Evolutionary conservation across 1,140 invertebrate genomes (phyloP).

Genomic region (Bombus affinis): DNA sequence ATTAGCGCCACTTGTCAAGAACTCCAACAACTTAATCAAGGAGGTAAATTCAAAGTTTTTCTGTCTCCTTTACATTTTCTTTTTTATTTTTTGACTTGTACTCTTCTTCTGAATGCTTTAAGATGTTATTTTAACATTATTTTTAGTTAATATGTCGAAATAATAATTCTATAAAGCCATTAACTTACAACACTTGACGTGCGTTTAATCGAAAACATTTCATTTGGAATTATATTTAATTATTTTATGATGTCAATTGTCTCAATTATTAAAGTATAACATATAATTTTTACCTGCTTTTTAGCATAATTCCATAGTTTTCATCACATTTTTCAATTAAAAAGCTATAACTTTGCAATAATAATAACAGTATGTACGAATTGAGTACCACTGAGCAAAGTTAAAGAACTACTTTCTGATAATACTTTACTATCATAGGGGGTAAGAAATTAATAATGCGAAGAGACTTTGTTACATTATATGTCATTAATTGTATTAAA

Average conservation of each 20-base stretch:
- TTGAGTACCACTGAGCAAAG: slow-evolving; percentile 18
- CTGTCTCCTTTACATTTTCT: not conserved
- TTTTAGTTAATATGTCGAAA: no score
- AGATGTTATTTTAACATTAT: no score
- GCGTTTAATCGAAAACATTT: not conserved
- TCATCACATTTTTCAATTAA: not conserved
- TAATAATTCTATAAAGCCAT: no score
- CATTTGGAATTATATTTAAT: not conserved
- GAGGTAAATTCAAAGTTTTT: not conserved
- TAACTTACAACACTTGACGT: not conserved
- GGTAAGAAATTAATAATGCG: slow-evolving; percentile 1
- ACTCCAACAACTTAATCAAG: no score
- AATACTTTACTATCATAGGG: not conserved
- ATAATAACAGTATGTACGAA: not conserved
- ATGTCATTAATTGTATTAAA: not conserved
- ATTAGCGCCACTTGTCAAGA: not conserved
- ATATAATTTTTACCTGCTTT: not conserved
- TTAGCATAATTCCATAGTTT: no score
- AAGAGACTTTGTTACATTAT: not conserved
- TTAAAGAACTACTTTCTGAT: no score
- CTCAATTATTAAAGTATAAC: not conserved
- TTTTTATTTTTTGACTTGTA: not conserved
- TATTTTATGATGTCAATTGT: not conserved
- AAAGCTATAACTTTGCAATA: not conserved
- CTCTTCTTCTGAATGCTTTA: not conserved